phyloP scores from a whole-genome alignment of 2,113 vertebrate genomes.

The Meriones unguiculatus region DNA sequence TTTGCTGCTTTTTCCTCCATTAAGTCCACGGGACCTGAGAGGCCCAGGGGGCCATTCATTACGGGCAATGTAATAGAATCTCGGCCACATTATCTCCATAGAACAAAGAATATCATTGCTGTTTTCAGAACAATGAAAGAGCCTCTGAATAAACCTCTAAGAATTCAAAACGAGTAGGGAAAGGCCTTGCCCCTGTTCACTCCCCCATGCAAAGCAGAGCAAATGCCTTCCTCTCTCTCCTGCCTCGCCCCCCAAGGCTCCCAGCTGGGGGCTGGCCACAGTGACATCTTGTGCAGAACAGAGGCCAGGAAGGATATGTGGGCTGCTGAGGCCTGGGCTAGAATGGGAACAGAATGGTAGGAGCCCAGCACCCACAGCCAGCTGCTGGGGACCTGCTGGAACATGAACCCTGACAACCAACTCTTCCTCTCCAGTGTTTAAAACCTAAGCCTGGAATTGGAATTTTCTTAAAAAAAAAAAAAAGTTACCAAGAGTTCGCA shows the following conservation, averaged over 20 bases:
- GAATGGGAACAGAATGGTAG: fast-evolving
- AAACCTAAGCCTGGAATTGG: not conserved
- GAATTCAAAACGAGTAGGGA: fast-evolving
- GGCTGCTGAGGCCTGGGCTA: fast-evolving
- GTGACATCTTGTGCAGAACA: fast-evolving
- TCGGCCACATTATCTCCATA: not conserved
- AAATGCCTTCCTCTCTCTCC: no score
- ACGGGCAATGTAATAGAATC: not conserved
- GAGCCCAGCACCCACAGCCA: fast-evolving
- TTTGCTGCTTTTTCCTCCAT: not conserved
- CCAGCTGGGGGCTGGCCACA: fast-evolving
- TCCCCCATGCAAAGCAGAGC: fast-evolving
- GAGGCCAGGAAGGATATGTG: fast-evolving
- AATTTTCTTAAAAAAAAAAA: not conserved
- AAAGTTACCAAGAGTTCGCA: not conserved
- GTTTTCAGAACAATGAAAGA: not conserved
- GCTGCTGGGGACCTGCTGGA: not conserved
- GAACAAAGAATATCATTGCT: not conserved
- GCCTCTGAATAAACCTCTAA: not conserved
- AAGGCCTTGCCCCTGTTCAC: not conserved
- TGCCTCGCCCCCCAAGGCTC: fast-evolving
- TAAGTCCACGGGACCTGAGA: not conserved
- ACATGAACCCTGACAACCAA: fast-evolving
- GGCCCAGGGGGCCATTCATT: not conserved
- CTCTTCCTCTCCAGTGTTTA: not conserved